Evolutionary conservation across 2,113 vertebrate species (phyloP), one percentile per base, ranked within the genome.

Genomic region (Paratilapia polleni): DNA sequence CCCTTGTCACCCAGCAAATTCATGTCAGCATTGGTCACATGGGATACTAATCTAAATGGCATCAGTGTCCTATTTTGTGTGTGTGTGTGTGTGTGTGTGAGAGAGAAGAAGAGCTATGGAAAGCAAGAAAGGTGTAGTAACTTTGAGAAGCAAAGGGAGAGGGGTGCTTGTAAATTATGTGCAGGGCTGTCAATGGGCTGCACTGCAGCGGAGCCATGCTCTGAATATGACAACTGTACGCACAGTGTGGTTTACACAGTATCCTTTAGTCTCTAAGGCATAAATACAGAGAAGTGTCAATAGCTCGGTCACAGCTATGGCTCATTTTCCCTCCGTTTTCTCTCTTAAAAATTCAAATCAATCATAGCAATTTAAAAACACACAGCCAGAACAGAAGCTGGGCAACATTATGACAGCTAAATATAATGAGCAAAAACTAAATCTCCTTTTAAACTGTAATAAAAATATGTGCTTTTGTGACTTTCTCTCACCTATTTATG

Each of bases 31-130:
- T 85, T 85, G 90, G 90, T 89, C 90, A 88, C 91, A 88, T 91
- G 92, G 93, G 92, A 93, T 77, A 78, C 91, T 95, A 92, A 95
- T 95, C 93, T 95, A 94, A 95, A 95, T 95, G 91, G 92, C 92
- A 95, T 94, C 92, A 90, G 92, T 94, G 94, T 90, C 94, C 94
- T 93, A 94, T 89, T 95, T 95, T 84, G 86, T 88, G 76, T 62
- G 52, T 70, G 78, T 70, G 82, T 24, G 62, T 31, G 59, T 34
- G 60, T 20, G 52, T 88, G 86, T 87, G 76, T 62, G 54, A 59
- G 77, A 56, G 82, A 15, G 57, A 56, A 15, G 8, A 28, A 41
- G 56, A 31, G 52, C 34, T 7, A 78, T 19, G 24, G 36, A 56
- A 59, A 79, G 63, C n/a, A 57, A 43, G 19, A 59, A 78, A 79